phyloP scores from a whole-genome alignment of 2,113 vertebrate genomes.

The Corythornis madagascariensis region DNA sequence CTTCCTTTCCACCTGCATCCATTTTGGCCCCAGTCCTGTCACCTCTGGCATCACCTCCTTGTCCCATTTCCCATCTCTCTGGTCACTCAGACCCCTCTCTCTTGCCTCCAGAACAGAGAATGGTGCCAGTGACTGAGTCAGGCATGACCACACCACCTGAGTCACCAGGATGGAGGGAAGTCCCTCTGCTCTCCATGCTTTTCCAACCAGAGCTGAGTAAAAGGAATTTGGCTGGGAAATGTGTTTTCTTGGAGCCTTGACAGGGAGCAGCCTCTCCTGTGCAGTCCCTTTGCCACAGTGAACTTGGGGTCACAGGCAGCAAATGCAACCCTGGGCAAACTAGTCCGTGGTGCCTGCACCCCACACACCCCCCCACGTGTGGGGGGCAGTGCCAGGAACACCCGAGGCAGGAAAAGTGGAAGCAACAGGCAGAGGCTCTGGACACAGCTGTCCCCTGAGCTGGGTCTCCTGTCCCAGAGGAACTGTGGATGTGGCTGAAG shows the following conservation, averaged over 20 bases:
- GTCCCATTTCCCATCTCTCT: neutral
- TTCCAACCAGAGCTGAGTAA: slow-evolving; percentile 65
- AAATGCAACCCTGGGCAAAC: neutral
- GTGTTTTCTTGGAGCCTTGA: neutral
- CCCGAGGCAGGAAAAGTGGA: neutral
- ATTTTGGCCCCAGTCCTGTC: neutral
- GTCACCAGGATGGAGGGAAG: slow-evolving; percentile 34
- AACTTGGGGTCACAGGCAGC: neutral
- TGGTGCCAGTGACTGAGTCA: slow-evolving; percentile 40
- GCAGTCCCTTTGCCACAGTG: slow-evolving; percentile 33
- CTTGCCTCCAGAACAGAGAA: neutral
- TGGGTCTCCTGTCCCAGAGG: neutral
- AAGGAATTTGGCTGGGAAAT: slow-evolving; percentile 36
- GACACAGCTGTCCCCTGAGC: fast-evolving
- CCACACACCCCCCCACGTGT: fast-evolving
- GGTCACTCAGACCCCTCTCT: neutral
- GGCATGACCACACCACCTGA: slow-evolving; percentile 56
- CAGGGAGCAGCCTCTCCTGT: neutral
- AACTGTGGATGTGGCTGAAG: neutral
- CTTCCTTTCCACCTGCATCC: neutral
- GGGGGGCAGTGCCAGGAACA: fast-evolving
- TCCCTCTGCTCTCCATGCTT: neutral
- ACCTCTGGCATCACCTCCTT: neutral
- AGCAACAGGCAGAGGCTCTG: fast-evolving
- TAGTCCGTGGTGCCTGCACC: neutral